These are phyloP conservation scores for Crotalus horridus DNA, from an alignment of 2,113 vertebrate genomes.

Conservation along the genomic window DNA sequence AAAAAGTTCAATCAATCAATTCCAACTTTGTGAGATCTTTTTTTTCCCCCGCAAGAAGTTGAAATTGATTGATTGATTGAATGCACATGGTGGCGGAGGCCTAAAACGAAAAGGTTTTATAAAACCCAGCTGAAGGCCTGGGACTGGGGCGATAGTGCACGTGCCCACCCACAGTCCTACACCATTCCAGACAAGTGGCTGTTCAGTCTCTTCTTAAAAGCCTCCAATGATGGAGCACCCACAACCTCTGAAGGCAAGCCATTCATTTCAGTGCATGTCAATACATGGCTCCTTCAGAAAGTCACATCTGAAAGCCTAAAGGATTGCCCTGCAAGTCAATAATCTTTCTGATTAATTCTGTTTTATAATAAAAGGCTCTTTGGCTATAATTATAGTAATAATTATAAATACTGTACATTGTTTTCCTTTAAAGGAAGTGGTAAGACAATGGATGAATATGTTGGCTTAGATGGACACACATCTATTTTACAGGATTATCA, in stretches of 20 bases:
- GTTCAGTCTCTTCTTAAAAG: not conserved
- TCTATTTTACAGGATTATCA: not conserved
- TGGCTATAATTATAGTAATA: not conserved
- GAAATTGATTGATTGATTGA: no score
- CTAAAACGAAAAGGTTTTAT: no score
- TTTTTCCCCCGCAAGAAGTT: no score
- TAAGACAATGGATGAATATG: not conserved
- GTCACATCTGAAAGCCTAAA: conserved; percentile 19
- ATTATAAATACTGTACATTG: not conserved
- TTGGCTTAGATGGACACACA: conserved; percentile 47
- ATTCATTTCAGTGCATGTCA: not conserved
- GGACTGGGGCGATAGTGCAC: no score
- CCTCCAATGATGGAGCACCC: not conserved
- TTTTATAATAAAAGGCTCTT: not conserved
- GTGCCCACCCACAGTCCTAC: not conserved
- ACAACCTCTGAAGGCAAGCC: not conserved
- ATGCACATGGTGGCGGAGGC: no score
- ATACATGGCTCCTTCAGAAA: conserved; percentile 14
- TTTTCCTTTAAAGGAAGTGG: conserved; percentile 13
- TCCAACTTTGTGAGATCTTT: no score
- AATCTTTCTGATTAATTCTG: not conserved
- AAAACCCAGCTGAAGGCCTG: no score
- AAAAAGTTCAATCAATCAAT: no score
- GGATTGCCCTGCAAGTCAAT: conserved; percentile 23
- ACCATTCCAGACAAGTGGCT: not conserved